Conservation (phyloP, 2,113 vertebrate genomes). For the Puntigrus tetrazona region DNA sequence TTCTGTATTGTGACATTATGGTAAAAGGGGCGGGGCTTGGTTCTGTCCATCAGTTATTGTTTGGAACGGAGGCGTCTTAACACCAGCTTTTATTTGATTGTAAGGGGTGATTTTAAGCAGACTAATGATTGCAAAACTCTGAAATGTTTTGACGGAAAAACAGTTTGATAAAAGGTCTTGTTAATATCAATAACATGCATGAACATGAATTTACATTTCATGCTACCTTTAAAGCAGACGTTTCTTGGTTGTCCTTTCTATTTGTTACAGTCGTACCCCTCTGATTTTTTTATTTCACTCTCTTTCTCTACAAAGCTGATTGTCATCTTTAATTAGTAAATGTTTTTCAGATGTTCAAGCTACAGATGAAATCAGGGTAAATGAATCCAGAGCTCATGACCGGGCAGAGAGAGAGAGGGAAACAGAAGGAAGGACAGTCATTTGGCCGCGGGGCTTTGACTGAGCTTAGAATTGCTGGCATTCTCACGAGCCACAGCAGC, state of each 20-base stretch:
- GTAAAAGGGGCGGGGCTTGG: background rate
- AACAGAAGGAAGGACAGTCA: conserved; percentile 22
- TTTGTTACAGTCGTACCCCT: background rate
- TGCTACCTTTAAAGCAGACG: background rate
- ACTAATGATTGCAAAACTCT: background rate
- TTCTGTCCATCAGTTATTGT: background rate
- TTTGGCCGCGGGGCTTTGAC: conserved; percentile 45
- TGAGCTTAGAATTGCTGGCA: conserved; percentile 45
- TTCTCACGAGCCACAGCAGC: conserved; percentile 48
- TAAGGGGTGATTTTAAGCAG: background rate
- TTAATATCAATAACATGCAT: background rate
- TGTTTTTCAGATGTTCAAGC: background rate
- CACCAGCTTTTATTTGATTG: background rate
- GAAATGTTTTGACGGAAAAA: background rate
- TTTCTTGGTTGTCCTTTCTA: background rate
- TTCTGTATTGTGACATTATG: background rate
- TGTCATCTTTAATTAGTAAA: background rate
- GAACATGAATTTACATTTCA: background rate
- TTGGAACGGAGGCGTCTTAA: background rate
- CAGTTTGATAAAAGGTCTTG: background rate
- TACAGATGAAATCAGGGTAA: background rate
- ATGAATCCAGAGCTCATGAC: conserved; percentile 16
- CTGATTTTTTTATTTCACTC: background rate
- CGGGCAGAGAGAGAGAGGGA: background rate
- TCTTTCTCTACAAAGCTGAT: conserved; percentile 3